A percentile compares a stretch with the other conserved stretches of the same genome.
Conservation (phyloP, 2,888 invertebrate species). For the Villa cingulata region DNA sequence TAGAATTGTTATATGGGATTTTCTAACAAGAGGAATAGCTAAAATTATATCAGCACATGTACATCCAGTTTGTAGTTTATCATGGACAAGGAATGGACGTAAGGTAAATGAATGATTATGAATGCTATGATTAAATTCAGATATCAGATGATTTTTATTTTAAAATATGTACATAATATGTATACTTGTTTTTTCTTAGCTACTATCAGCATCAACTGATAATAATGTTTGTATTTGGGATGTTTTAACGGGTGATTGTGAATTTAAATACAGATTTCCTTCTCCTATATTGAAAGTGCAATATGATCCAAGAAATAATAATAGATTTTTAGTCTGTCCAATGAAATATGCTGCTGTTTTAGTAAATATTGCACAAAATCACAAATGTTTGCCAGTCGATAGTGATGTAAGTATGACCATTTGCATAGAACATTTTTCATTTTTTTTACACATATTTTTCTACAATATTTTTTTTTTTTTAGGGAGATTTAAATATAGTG, state of each 20-base stretch:
- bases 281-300: conserved; percentile 76
- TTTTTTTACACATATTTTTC: too few relatives aligned
- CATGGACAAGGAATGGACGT: conserved; percentile 70
- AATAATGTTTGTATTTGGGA: conserved; percentile 98
- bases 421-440: too few relatives aligned
- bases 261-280: conserved; percentile 74
- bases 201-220: conserved; percentile 90
- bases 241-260: conserved; percentile 83
- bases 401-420: conserved; percentile 82
- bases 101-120: too few relatives aligned
- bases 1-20: conserved; percentile 96
- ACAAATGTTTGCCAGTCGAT: conserved; percentile 79
- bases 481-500: conserved; percentile 92
- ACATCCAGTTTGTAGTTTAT: conserved; percentile 82
- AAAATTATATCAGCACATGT: conserved; percentile 95
- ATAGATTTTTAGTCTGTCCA: conserved; percentile 80
- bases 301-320: conserved; percentile 87
- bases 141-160: background rate
- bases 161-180: background rate
- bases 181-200: too few relatives aligned
- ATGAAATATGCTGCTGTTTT: conserved; percentile 91
- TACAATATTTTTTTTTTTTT: conserved; percentile 24
- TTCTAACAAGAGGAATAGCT: conserved; percentile 91
- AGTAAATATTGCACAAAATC: conserved; percentile 70
- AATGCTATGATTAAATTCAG: background rate